Evolutionary conservation across 2,113 vertebrate genomes (phyloP).

Genomic region (Astatotilapia flaviijosephi): DNA sequence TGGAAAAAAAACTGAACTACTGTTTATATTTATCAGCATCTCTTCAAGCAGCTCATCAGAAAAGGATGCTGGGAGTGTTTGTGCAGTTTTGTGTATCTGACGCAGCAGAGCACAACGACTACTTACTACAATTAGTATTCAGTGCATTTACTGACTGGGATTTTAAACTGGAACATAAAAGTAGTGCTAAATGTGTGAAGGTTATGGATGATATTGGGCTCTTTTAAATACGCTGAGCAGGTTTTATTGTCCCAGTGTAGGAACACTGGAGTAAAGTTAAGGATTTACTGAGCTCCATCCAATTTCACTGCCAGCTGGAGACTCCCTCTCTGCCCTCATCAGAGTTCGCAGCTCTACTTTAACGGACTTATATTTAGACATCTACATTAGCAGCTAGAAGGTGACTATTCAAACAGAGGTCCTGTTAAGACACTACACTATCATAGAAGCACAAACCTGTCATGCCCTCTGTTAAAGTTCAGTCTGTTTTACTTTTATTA

Average conservation of each 20-base stretch:
- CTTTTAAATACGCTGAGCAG: background rate
- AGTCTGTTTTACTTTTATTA: background rate
- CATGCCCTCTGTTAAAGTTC: background rate
- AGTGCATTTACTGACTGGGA: background rate
- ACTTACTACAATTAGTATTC: background rate
- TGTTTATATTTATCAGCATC: background rate
- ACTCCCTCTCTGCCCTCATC: background rate
- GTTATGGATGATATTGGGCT: background rate
- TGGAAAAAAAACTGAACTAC: background rate
- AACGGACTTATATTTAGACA: background rate
- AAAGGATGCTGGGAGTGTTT: background rate
- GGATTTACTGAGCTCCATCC: background rate
- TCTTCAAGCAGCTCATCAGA: background rate
- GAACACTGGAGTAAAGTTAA: background rate
- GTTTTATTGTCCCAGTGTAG: background rate
- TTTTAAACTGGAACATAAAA: background rate
- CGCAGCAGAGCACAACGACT: background rate
- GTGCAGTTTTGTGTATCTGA: background rate
- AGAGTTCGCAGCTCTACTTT: background rate
- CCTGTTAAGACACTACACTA: background rate
- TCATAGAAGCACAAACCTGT: background rate
- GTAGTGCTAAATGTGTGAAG: background rate
- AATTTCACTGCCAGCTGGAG: background rate
- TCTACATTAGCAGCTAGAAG: constrained; percentile 2
- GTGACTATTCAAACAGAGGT: background rate